These are phyloP conservation scores for Alosa alosa DNA, from an alignment of 2,113 vertebrate genomes.

Conservation along the genomic window DNA sequence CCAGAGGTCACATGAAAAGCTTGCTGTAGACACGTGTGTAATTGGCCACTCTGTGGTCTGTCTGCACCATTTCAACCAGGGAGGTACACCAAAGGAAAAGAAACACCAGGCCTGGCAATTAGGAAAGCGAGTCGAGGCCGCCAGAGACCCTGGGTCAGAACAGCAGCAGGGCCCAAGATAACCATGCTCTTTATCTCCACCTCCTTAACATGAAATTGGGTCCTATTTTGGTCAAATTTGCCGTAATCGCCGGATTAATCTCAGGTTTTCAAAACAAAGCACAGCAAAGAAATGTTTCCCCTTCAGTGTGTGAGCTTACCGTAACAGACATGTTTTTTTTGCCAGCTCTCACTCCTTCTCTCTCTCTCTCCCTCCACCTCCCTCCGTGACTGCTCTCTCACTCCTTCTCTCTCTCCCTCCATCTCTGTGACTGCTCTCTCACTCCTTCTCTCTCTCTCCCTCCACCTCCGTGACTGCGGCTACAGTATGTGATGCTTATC, in stretches of 20 bases:
- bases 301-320: not conserved
- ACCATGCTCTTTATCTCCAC: not conserved
- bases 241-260: not conserved
- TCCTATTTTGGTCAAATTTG: not conserved
- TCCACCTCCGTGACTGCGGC: not conserved
- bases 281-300: not conserved
- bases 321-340: not conserved
- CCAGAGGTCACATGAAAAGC: not conserved
- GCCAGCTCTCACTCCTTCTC: not conserved
- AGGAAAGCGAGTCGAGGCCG: not conserved
- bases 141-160: not conserved
- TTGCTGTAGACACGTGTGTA: not conserved
- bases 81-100: not conserved
- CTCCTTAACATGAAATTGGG: not conserved
- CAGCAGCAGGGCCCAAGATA: not conserved
- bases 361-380: not conserved
- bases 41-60: conserved; percentile 4
- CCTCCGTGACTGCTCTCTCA: not conserved
- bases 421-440: not conserved
- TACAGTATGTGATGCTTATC: conserved; percentile 1
- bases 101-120: not conserved
- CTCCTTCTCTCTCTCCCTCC: not conserved
- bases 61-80: not conserved
- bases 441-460: not conserved
- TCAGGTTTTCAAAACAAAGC: not conserved